Evolutionary conservation across 2,888 invertebrate species (phyloP).

Genomic region (Meghimatium bilineatum): DNA sequence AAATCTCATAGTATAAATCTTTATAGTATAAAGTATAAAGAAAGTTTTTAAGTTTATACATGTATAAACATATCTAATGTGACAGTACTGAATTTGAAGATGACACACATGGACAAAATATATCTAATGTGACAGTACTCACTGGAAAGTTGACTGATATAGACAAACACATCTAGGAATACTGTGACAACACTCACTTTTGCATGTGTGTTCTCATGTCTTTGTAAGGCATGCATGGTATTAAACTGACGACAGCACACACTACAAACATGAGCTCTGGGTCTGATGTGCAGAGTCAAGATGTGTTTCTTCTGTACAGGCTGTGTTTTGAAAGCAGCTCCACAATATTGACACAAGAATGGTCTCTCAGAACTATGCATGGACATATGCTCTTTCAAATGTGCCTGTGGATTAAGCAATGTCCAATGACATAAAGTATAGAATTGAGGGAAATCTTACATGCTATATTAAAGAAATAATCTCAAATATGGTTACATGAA

Average conservation of each 20-base stretch:
- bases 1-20: no score
- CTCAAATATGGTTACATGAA: no score
- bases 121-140: no score
- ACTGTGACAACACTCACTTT: conserved; percentile 17
- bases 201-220: conserved; percentile 48
- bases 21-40: no score
- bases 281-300: conserved; percentile 50
- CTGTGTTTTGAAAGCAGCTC: conserved; percentile 54
- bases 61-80: no score
- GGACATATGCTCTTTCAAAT: conserved; percentile 50
- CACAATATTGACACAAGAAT: conserved; percentile 53
- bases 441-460: no score
- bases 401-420: conserved; percentile 44
- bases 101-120: no score
- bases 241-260: conserved; percentile 52
- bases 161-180: background rate
- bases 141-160: background rate
- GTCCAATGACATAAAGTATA: background rate
- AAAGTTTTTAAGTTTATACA: no score
- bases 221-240: conserved; percentile 49
- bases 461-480: no score
- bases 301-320: conserved; percentile 54
- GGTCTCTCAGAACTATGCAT: conserved; percentile 53
- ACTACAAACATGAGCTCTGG: conserved; percentile 45
- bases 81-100: no score